Conservation (phyloP, 2,888 invertebrate species). For the Azorinus chamasolen region DNA sequence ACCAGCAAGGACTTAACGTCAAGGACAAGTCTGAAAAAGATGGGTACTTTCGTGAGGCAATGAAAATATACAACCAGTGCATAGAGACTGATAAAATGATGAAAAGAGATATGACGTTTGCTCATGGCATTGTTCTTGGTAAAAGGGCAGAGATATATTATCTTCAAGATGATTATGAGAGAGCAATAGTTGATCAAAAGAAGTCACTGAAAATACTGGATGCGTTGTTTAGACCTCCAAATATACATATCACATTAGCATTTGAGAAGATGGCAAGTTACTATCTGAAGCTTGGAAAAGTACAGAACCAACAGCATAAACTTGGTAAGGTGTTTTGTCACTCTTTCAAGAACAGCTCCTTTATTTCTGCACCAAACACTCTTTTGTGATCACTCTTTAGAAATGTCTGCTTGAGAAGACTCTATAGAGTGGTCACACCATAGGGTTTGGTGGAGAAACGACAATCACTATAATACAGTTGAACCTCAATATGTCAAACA, state of each 20-base stretch:
- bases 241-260: slow-evolving; percentile 29
- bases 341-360: too few species aligned
- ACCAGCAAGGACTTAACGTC: slow-evolving; percentile 20
- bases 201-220: slow-evolving; percentile 17
- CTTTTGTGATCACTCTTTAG: too few species aligned
- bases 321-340: slow-evolving; percentile 15
- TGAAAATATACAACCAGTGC: slow-evolving; percentile 9
- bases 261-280: slow-evolving; percentile 30
- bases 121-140: slow-evolving; percentile 6
- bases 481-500: too few species aligned
- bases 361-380: too few species aligned
- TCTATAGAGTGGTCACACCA: too few species aligned
- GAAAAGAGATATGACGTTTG: slow-evolving; percentile 4
- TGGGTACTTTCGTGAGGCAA: slow-evolving; percentile 14
- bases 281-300: slow-evolving; percentile 33
- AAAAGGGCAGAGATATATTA: slow-evolving; percentile 30
- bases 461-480: too few species aligned
- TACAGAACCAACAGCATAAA: slow-evolving; percentile 6
- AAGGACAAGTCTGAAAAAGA: slow-evolving; percentile 5
- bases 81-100: slow-evolving; percentile 12
- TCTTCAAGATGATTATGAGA: slow-evolving; percentile 6
- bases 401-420: too few species aligned
- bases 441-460: too few species aligned
- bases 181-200: slow-evolving; percentile 27
- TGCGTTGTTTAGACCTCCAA: slow-evolving; percentile 24